Percentiles rank a stretch among this genome's conserved stretches.
Evolutionary conservation across 2,113 vertebrate species (phyloP).

Genomic region (Sphyrna mokarran): DNA sequence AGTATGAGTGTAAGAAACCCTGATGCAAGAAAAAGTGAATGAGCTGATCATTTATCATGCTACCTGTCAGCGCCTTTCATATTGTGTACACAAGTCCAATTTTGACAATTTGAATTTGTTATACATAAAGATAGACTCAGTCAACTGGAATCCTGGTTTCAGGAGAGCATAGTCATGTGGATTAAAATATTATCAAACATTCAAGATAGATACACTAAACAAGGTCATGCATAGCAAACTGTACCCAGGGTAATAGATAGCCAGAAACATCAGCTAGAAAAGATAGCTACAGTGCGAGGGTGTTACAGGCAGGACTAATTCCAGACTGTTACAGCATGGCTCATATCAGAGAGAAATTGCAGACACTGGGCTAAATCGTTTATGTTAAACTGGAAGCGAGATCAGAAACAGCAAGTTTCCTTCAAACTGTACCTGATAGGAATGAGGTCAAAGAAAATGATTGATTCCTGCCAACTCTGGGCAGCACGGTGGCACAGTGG

Average conservation of each 20-base stretch:
- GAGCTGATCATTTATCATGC: not conserved
- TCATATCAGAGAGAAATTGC: not conserved
- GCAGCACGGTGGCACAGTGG: no score
- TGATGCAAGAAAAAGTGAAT: not conserved
- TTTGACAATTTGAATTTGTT: not conserved
- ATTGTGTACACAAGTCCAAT: not conserved
- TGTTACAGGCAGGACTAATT: not conserved
- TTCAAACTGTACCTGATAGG: no score
- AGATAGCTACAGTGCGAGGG: not conserved
- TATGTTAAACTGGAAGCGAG: not conserved
- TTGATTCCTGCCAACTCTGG: no score
- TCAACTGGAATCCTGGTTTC: not conserved
- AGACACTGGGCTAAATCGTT: not conserved
- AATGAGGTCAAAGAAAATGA: no score
- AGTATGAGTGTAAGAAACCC: no score
- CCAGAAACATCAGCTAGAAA: not conserved
- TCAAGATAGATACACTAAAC: not conserved
- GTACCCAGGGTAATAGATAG: not conserved
- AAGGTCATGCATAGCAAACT: not conserved
- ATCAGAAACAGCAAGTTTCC: no score
- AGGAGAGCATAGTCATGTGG: not conserved
- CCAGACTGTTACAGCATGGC: not conserved
- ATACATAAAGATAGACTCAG: not conserved
- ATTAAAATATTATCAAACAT: not conserved
- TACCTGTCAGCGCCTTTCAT: not conserved